Evolutionary conservation across 2,888 invertebrate genomes (phyloP).

Genomic region (Nysson spinosus): DNA sequence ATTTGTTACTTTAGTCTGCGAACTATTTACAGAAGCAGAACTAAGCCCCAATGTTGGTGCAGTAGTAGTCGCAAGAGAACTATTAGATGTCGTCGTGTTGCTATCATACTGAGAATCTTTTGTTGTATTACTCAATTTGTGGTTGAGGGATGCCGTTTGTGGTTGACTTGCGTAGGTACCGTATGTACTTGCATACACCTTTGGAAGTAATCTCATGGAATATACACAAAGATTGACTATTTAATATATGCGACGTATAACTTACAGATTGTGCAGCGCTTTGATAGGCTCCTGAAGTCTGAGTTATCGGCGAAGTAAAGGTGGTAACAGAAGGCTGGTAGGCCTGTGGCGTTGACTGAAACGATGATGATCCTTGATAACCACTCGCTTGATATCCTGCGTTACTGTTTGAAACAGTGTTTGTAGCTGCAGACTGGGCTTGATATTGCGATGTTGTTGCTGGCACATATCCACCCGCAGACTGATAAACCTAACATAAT

Average conservation of each 20-base stretch:
- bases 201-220: constrained; percentile 6
- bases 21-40: constrained; percentile 71
- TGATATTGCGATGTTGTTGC: constrained; percentile 74
- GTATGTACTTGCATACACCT: constrained; percentile 72
- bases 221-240: not conserved
- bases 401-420: constrained; percentile 70
- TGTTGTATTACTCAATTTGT: constrained; percentile 69
- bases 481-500: constrained; percentile 69
- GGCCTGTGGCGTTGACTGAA: constrained; percentile 71
- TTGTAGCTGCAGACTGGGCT: constrained; percentile 70
- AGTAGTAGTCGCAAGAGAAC: constrained; percentile 69
- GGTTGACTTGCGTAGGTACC: constrained; percentile 70
- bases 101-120: constrained; percentile 74
- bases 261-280: constrained; percentile 72
- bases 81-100: constrained; percentile 70
- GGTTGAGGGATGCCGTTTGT: constrained; percentile 71
- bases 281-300: constrained; percentile 71
- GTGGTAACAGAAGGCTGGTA: constrained; percentile 74
- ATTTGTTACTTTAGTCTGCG: constrained; percentile 74
- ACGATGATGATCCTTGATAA: constrained; percentile 73
- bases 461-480: constrained; percentile 71
- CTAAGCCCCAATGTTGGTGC: constrained; percentile 71
- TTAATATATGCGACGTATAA: not conserved
- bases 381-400: constrained; percentile 71
- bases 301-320: constrained; percentile 73